A percentile compares a stretch with the other conserved stretches of the same genome.
Evolutionary conservation across 1,140 invertebrate genomes (phyloP).

Genomic region (Orussus abietinus): DNA sequence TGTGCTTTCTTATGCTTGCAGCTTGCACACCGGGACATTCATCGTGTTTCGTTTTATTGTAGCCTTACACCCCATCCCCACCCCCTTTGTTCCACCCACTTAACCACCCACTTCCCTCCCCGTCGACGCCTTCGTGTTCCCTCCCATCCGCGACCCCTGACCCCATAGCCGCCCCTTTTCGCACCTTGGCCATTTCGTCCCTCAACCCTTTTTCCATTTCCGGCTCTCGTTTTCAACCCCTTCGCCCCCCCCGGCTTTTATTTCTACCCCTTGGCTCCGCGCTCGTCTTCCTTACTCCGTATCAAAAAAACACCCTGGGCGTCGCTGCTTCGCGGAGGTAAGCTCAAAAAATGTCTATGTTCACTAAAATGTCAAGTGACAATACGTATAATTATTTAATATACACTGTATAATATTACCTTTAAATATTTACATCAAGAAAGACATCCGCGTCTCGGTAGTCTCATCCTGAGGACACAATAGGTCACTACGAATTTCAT

Average conservation of each 20-base stretch:
- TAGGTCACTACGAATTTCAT: no score
- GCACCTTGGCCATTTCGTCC: slow-evolving; percentile 19
- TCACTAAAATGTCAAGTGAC: no score
- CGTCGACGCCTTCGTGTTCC: slow-evolving; percentile 25
- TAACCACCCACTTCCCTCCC: slow-evolving; percentile 25
- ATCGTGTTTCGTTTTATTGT: slow-evolving; percentile 56
- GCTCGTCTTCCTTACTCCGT: slow-evolving; percentile 21
- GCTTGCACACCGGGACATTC: slow-evolving; percentile 55
- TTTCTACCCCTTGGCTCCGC: slow-evolving; percentile 20
- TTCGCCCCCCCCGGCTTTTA: slow-evolving; percentile 19
- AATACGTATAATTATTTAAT: no score
- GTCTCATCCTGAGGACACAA: no score
- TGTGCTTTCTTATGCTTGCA: slow-evolving; percentile 38
- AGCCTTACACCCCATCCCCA: slow-evolving; percentile 33
- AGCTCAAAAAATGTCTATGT: background rate
- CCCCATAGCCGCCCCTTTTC: slow-evolving; percentile 21
- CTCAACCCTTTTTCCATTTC: slow-evolving; percentile 10
- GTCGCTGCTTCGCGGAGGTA: background rate
- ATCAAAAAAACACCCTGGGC: no score
- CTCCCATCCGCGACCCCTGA: slow-evolving; percentile 20
- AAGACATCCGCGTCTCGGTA: no score
- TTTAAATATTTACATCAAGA: no score
- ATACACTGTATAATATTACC: no score
- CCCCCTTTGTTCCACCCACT: background rate
- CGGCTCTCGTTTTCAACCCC: slow-evolving; percentile 28